These are phyloP conservation scores for Aphyosemion australe DNA, from an alignment of 2,113 vertebrate genomes.

Conservation along the genomic window DNA sequence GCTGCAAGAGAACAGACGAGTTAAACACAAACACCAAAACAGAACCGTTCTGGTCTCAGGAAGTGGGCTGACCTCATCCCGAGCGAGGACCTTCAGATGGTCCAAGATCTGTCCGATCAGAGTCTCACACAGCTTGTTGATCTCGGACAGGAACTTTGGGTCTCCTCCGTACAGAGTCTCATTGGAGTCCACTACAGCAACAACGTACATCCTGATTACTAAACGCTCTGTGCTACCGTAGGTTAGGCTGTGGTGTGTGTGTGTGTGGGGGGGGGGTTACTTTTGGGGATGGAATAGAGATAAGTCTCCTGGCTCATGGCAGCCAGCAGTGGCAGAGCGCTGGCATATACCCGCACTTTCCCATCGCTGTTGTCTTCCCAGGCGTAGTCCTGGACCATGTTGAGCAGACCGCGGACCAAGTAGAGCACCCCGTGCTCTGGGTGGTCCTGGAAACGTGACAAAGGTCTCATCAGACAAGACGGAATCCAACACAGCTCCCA, in stretches of 20 bases:
- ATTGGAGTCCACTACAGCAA: constrained; percentile 91
- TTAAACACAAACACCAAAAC: neutral
- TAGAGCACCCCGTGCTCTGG: constrained; percentile 95
- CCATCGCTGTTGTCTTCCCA: constrained; percentile 95
- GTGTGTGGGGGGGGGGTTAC: constrained; percentile 35
- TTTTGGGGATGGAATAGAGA: constrained; percentile 76
- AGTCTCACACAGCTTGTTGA: constrained; percentile 92
- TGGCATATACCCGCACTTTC: constrained; percentile 89
- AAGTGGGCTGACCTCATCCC: constrained; percentile 85
- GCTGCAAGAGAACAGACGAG: neutral
- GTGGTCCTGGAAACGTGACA: constrained; percentile 84
- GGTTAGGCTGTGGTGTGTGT: neutral
- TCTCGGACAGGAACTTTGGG: constrained; percentile 92
- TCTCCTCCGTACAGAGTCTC: constrained; percentile 95
- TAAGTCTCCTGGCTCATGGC: constrained; percentile 93
- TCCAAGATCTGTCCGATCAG: constrained; percentile 93
- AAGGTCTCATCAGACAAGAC: neutral
- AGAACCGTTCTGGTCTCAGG: neutral
- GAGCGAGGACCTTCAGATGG: constrained; percentile 89
- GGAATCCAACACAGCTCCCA: neutral
- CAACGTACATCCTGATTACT: neutral
- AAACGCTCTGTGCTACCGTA: neutral
- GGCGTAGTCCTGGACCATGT: constrained; percentile 95
- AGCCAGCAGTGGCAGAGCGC: constrained; percentile 89
- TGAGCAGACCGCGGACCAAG: constrained; percentile 91